Conservation (phyloP, 2,888 invertebrate genomes). For the Coremacera marginata region DNA sequence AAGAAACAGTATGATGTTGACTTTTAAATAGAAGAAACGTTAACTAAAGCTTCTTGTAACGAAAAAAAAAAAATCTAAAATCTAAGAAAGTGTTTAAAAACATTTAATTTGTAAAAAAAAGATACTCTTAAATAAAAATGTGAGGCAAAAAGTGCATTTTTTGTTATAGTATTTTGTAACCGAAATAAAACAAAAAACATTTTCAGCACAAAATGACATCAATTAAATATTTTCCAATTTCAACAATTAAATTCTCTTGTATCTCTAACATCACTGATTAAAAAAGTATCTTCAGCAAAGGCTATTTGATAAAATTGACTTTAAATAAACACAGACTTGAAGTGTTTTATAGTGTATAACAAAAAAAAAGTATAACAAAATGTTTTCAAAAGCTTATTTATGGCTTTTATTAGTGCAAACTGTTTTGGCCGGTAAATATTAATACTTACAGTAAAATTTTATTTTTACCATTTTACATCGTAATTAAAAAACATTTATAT, state of each 20-base stretch:
- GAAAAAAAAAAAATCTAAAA: not conserved
- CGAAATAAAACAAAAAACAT: too few relatives aligned
- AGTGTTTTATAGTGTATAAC: too few relatives aligned
- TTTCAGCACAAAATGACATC: not conserved
- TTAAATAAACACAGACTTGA: not conserved
- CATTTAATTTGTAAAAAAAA: too few relatives aligned
- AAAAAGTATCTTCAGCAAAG: not conserved
- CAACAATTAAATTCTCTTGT: constrained; percentile 18
- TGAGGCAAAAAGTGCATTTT: too few relatives aligned
- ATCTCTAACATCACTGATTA: not conserved
- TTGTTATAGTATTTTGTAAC: too few relatives aligned
- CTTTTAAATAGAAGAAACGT: not conserved
- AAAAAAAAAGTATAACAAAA: not conserved
- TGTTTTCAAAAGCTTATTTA: not conserved
- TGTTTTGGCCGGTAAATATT: constrained; percentile 25
- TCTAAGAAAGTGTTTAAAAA: not conserved
- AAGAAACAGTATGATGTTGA: not conserved
- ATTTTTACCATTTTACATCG: not conserved
- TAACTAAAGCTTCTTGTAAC: not conserved
- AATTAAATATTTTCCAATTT: not conserved
- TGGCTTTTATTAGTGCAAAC: constrained; percentile 12
- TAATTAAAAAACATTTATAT: not conserved
- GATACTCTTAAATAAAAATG: too few relatives aligned
- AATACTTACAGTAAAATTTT: not conserved
- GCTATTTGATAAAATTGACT: not conserved